These are phyloP conservation scores for Hippocampus abdominalis DNA, from an alignment of 2,113 vertebrate genomes.

Conservation along the genomic window DNA sequence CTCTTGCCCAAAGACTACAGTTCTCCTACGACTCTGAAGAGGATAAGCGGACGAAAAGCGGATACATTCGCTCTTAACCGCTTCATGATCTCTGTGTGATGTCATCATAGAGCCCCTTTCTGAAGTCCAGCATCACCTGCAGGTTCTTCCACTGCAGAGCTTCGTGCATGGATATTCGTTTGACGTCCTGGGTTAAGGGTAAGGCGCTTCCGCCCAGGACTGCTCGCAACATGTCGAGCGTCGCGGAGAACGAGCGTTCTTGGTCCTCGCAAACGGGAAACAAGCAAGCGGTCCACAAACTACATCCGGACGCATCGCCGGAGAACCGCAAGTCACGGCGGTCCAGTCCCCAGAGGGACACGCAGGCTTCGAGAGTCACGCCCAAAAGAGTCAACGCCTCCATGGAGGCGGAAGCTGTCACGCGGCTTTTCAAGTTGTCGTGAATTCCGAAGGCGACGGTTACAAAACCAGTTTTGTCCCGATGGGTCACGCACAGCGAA, in stretches of 20 bases:
- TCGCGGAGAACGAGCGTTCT: constrained; percentile 70
- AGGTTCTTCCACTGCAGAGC: constrained; percentile 81
- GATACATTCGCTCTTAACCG: neutral
- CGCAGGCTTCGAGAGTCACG: constrained; percentile 66
- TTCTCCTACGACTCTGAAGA: too few species aligned
- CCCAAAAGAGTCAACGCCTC: constrained; percentile 72
- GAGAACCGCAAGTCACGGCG: constrained; percentile 75
- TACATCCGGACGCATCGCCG: constrained; percentile 44
- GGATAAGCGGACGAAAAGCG: too few species aligned
- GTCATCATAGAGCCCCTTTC: constrained; percentile 75
- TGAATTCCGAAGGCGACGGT: constrained; percentile 78
- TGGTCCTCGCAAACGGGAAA: constrained; percentile 80
- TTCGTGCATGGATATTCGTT: constrained; percentile 82
- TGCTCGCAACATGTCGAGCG: constrained; percentile 78
- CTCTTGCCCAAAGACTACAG: too few species aligned
- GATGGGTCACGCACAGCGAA: constrained; percentile 73
- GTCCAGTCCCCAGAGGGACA: constrained; percentile 74
- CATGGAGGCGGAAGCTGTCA: constrained; percentile 55
- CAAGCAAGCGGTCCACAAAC: constrained; percentile 84
- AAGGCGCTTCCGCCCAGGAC: constrained; percentile 52
- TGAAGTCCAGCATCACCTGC: constrained; percentile 81
- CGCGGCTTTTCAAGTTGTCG: constrained; percentile 79
- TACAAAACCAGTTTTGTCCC: constrained; percentile 60
- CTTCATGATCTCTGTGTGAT: constrained; percentile 50
- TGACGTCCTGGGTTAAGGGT: constrained; percentile 45